These are phyloP conservation scores for Thinocorus orbignyianus DNA, from an alignment of 2,113 vertebrate species.

Conservation along the genomic window DNA sequence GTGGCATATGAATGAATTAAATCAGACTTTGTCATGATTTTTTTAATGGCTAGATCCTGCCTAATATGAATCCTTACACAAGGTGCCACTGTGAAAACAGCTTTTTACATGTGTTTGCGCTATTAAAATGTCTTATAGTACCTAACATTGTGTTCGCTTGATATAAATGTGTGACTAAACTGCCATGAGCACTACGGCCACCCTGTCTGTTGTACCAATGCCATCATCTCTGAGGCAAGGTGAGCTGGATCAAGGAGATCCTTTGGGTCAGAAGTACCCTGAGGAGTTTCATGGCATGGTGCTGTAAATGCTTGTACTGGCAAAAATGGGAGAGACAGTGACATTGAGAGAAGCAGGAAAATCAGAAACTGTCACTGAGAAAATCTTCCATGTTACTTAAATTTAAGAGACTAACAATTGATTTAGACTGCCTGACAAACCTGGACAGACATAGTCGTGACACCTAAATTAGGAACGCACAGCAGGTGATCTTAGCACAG, in stretches of 20 bases:
- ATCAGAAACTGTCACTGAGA: background rate
- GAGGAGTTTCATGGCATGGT: background rate
- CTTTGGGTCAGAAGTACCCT: background rate
- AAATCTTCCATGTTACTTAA: background rate
- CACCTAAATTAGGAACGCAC: slow-evolving; percentile 17
- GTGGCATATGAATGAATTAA: background rate
- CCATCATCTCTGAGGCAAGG: background rate
- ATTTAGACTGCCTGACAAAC: background rate
- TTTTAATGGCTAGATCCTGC: background rate
- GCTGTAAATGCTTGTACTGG: background rate
- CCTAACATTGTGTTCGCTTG: background rate
- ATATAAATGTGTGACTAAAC: background rate
- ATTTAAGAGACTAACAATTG: background rate
- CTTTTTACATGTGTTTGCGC: background rate
- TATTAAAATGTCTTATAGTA: background rate
- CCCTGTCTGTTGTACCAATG: rapidly evolving
- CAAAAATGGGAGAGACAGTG: background rate
- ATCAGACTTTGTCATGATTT: background rate
- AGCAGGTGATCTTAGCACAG: background rate
- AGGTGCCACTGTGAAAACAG: background rate
- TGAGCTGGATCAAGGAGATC: background rate
- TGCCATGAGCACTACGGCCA: background rate
- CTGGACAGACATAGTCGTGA: background rate
- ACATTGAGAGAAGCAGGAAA: background rate
- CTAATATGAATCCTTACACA: background rate